These are phyloP conservation scores for Rhagonycha fulva DNA, from an alignment of 2,888 invertebrate species.

Conservation along the genomic window DNA sequence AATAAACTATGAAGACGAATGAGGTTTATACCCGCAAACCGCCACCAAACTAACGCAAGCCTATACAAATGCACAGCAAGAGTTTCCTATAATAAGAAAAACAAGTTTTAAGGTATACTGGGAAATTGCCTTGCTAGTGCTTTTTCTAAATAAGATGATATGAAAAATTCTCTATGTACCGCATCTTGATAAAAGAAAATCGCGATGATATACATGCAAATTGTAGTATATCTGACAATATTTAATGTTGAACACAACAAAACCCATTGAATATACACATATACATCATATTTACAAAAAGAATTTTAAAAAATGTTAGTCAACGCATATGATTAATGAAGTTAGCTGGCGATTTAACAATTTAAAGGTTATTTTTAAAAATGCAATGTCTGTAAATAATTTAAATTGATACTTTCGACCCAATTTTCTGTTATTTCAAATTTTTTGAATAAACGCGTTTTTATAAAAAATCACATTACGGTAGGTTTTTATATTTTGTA, in stretches of 20 bases:
- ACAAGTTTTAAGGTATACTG: neutral
- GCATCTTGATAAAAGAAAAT: neutral
- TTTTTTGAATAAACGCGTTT: neutral
- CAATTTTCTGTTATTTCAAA: neutral
- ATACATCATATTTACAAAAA: neutral
- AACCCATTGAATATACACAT: neutral
- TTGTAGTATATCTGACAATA: neutral
- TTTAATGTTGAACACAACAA: neutral
- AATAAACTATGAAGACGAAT: neutral
- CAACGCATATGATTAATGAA: slow-evolving; percentile 12
- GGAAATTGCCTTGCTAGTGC: neutral
- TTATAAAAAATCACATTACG: neutral
- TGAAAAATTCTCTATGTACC: neutral
- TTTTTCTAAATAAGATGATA: neutral
- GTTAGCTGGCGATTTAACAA: neutral
- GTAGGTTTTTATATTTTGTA: neutral
- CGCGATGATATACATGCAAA: neutral
- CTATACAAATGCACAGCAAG: too few relatives aligned
- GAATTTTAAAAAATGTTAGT: neutral
- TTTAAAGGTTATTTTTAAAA: slow-evolving; percentile 2
- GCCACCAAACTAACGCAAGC: neutral
- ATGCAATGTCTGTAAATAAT: slow-evolving; percentile 13
- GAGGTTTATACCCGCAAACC: neutral
- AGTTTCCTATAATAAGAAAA: neutral
- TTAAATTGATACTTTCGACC: slow-evolving; percentile 11